These are phyloP conservation scores for Herminia tarsipennalis DNA, from an alignment of 2,888 invertebrate species.

Conservation along the genomic window DNA sequence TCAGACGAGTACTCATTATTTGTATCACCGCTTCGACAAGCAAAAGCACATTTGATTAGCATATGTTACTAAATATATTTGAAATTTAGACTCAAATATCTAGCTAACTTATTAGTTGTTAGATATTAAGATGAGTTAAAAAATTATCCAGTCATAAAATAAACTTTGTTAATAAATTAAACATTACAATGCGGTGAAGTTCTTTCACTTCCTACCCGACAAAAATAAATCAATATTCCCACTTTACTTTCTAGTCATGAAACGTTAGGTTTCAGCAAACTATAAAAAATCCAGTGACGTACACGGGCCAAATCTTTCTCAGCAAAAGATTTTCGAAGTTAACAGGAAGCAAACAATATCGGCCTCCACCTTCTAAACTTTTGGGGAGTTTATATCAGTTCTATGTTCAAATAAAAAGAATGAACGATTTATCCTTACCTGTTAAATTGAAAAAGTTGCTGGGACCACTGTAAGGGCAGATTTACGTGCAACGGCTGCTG, in stretches of 20 bases:
- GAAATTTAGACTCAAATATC: too few species aligned
- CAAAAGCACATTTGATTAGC: too few species aligned
- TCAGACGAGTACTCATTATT: too few species aligned
- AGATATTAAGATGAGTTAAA: too few species aligned
- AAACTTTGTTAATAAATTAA: too few species aligned
- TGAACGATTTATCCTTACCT: conserved; percentile 85
- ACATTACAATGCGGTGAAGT: too few species aligned
- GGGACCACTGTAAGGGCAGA: conserved; percentile 81
- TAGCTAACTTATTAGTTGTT: too few species aligned
- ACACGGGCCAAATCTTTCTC: conserved; percentile 44
- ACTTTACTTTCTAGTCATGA: conserved; percentile 14
- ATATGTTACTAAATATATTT: too few species aligned
- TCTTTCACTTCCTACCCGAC: too few species aligned
- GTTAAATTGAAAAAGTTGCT: conserved; percentile 85
- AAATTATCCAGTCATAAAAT: too few species aligned
- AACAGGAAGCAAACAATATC: conserved; percentile 73
- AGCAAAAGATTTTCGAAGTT: conserved; percentile 67
- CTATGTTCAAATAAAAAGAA: conserved; percentile 84
- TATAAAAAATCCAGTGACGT: conserved; percentile 21
- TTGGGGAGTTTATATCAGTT: conserved; percentile 80
- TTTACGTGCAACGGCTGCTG: conserved; percentile 81
- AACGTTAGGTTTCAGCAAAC: conserved; percentile 29
- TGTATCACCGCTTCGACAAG: too few species aligned
- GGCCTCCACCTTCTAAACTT: conserved; percentile 64
- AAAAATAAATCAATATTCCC: conserved; percentile 11